phyloP scores from a whole-genome alignment of 2,113 vertebrate genomes.

The Pygoscelis adeliae region DNA sequence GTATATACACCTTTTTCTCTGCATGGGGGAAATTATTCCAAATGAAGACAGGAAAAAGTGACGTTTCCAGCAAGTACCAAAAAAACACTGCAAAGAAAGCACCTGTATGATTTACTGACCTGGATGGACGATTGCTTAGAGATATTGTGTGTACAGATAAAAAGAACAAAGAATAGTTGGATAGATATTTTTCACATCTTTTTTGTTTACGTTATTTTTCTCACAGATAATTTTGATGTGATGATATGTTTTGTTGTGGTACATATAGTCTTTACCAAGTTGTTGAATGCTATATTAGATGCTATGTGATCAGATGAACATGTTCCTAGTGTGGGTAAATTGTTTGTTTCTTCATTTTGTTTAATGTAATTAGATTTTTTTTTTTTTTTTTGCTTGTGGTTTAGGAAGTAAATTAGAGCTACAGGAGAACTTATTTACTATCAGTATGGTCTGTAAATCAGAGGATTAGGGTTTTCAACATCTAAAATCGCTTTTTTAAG shows the following conservation, averaged over 20 bases:
- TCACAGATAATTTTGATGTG: background rate
- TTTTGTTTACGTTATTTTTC: background rate
- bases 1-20: background rate
- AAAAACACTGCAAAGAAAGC: background rate
- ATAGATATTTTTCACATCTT: background rate
- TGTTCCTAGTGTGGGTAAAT: background rate
- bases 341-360: background rate
- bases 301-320: background rate
- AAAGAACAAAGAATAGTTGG: background rate
- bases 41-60: background rate
- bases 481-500: background rate
- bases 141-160: background rate
- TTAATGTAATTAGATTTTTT: background rate
- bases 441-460: background rate
- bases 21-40: background rate
- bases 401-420: background rate
- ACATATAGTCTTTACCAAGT: background rate
- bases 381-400: background rate
- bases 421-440: background rate
- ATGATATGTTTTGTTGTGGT: background rate
- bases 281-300: background rate
- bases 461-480: background rate
- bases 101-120: background rate
- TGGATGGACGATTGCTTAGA: background rate
- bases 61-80: background rate